Evolutionary conservation across 2,888 invertebrate species (phyloP).

Genomic region (Blastobasis adustella): DNA sequence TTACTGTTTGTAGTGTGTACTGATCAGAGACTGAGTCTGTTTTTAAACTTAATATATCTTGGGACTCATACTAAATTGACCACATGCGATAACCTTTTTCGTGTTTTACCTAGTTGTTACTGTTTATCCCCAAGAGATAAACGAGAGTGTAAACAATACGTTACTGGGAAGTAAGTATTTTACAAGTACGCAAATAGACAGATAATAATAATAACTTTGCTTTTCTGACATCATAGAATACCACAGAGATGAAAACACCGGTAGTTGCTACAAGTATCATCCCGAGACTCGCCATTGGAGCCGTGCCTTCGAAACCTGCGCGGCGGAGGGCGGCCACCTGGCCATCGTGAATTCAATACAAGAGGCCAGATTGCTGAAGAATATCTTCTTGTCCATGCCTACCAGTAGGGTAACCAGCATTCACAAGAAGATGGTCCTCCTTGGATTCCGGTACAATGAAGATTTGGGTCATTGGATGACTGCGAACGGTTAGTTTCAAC

Average conservation of each 20-base stretch:
- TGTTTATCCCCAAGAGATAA: too few relatives aligned
- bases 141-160: too few relatives aligned
- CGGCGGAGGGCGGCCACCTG: constrained; percentile 21
- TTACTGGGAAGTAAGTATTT: too few relatives aligned
- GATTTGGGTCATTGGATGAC: constrained; percentile 22
- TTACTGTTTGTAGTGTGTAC: too few relatives aligned
- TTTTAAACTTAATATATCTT: too few relatives aligned
- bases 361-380: constrained; percentile 21
- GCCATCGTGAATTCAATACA: constrained; percentile 20
- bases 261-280: constrained; percentile 27
- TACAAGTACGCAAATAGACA: too few relatives aligned
- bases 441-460: constrained; percentile 27
- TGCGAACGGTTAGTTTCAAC: constrained; percentile 21
- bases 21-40: too few relatives aligned
- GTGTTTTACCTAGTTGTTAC: too few relatives aligned
- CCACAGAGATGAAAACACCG: constrained; percentile 13
- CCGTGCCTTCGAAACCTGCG: constrained; percentile 18
- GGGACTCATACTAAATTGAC: too few relatives aligned
- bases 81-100: too few relatives aligned
- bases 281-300: constrained; percentile 14
- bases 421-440: constrained; percentile 13
- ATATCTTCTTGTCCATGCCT: constrained; percentile 15
- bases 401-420: constrained; percentile 5
- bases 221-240: background rate
- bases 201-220: too few relatives aligned